Base-by-base conservation (phyloP, 2,888 invertebrate species). In the Bugula neritina region DNA sequence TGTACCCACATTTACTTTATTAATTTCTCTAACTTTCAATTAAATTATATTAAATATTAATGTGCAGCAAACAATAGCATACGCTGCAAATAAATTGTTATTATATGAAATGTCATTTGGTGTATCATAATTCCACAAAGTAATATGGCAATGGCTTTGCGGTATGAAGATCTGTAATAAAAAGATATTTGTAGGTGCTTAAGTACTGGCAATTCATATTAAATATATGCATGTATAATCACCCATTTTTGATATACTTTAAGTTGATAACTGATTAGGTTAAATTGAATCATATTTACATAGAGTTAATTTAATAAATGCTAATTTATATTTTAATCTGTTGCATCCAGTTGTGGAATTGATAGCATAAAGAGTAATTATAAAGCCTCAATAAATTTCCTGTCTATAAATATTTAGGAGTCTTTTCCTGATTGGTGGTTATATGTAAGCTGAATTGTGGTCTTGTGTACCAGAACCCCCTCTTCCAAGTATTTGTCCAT, bases 331-430 rank as follows among this genome's bases (percentile, higher is more conserved):
- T 43, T 17, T 10, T 43, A 43, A 43, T 43, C 43, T 5, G 5
- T 17, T 10, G 43, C 17, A 43, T 43, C 17, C 10, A 43, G 17
- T 10, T 43, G 43, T 43, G 43, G 17, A 43, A 17, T 17, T 10
- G 43, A 43, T 5, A 43, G 17, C 10, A 43, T 43, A 43, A 43
- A 43, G 43, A 10, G 43, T 43, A 43, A 43, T 43, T 43, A 43
- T 17, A 57, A 25, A 57, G 57, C 57, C n/a, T 57, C 23, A 57
- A 63, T 63, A 27, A 31, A 63, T 63, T 63, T 63, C 63, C 63
- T 63, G 63, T 34, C 63, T 34, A 63, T 34, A 63, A 21, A 13
- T 13, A 27, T 63, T 25, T 17, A n/a, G 3, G 10, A 25, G 31
- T 63, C 2, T 63, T 27, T 27, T 34, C 63, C 63, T 63, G 27